These are phyloP conservation scores for Lomographa bimaculata DNA, from an alignment of 2,888 invertebrate species.

Conservation along the genomic window DNA sequence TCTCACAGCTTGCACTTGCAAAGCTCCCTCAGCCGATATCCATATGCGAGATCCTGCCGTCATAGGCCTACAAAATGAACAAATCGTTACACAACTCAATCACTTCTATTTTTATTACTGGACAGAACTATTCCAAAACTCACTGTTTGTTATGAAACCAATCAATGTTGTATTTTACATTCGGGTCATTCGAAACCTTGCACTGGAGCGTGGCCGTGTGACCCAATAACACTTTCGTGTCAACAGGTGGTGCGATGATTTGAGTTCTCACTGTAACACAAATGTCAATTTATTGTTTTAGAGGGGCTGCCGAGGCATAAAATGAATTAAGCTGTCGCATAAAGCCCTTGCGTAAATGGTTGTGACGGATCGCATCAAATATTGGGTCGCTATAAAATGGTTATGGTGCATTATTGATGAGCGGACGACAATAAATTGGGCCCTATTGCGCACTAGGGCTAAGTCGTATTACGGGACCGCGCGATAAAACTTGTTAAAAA, in stretches of 20 bases:
- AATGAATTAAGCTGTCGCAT: slow-evolving; percentile 24
- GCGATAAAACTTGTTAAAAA: slow-evolving; percentile 19
- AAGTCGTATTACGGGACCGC: slow-evolving; percentile 16
- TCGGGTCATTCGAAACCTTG: slow-evolving; percentile 95
- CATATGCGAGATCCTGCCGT: slow-evolving; percentile 87
- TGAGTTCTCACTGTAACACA: slow-evolving; percentile 91
- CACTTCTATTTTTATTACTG: slow-evolving; percentile 1
- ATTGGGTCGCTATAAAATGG: slow-evolving; percentile 24
- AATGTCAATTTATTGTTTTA: slow-evolving; percentile 22
- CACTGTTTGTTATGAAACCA: slow-evolving; percentile 95
- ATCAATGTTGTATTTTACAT: slow-evolving; percentile 92
- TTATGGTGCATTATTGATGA: slow-evolving; percentile 25
- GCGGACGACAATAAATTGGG: slow-evolving; percentile 23
- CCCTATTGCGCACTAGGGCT: slow-evolving; percentile 20
- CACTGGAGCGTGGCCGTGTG: slow-evolving; percentile 97
- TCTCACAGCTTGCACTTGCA: slow-evolving; percentile 94
- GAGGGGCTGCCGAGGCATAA: slow-evolving; percentile 15
- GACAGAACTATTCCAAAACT: slow-evolving; percentile 54
- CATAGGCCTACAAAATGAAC: slow-evolving; percentile 60
- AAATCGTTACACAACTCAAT: background rate
- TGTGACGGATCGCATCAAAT: slow-evolving; percentile 22
- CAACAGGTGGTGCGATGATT: slow-evolving; percentile 96
- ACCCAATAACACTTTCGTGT: slow-evolving; percentile 95
- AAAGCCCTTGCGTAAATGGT: slow-evolving; percentile 22
- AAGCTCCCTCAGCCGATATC: slow-evolving; percentile 91